Evolutionary conservation across 2,888 invertebrate species (phyloP), one percentile per base, ranked within the genome.

Genomic region (Drosophila paranaensis): DNA sequence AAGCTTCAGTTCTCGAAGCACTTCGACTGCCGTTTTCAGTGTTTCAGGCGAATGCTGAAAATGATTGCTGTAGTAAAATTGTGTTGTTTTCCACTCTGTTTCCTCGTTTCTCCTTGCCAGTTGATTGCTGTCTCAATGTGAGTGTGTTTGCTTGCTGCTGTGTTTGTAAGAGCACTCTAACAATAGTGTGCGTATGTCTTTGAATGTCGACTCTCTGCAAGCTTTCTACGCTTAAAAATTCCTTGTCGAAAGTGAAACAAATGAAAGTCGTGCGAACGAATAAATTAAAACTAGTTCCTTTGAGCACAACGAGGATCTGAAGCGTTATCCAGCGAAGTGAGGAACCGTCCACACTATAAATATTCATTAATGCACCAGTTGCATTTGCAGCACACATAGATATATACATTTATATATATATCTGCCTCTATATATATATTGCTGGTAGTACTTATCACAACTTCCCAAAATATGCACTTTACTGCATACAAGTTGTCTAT

Each of bases 221-320:
- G 71, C 67, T 48, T 64, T 39, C 14, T 13, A 48, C 55, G 68
- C 62, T 79, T 69, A 60, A 54, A 70, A 62, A 82, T 79, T 73
- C 70, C 73, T 64, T 73, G 75, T 57, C 46, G 74, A 72, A 79
- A 82, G 87, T 80, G 79, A 78, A 86, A 86, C 76, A 88, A 84
- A 81, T 76, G 89, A 83, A 88, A 87, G 74, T 81, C 87, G 81
- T 88, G 83, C 73, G 61, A 72, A 69, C 64, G 83, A 84, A 84
- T 84, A 84, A 72, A 84, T 84, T 84, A 84, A 86, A 83, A 67
- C 48, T 48, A 30, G 64, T 65, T 71, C 39, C 80, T 88, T 83
- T 83, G 82, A 74, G 68, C 68, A 64, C 48, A 40, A 42, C 54
- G 45, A 54, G 33, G 35, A 30, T 8, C 35, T 4, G 8, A 39